Percentiles rank a stretch among this genome's conserved stretches.
Evolutionary conservation across 1,140 invertebrate genomes (phyloP).

Genomic region (Drosophila pallidifrons): DNA sequence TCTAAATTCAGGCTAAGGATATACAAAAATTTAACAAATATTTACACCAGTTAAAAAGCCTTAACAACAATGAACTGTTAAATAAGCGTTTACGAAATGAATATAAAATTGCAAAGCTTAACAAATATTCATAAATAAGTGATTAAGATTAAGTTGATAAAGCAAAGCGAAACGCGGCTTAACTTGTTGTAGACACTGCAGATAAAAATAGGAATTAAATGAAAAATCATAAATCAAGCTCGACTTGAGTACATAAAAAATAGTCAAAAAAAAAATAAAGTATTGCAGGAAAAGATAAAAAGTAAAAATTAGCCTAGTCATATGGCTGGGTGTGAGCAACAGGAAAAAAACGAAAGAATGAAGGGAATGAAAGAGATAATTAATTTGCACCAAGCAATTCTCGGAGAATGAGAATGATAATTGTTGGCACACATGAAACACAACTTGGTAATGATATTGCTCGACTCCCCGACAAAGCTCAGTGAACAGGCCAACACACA

Average conservation of each 20-base stretch:
- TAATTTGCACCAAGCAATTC: slow-evolving; percentile 60
- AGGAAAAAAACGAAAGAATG: slow-evolving; percentile 2
- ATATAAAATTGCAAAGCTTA: not conserved
- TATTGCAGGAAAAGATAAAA: not conserved
- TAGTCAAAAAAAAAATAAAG: not conserved
- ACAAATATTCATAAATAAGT: too few species aligned
- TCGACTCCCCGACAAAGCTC: slow-evolving; percentile 18
- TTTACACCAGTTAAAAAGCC: not conserved
- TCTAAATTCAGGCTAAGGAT: not conserved
- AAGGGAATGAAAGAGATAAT: slow-evolving; percentile 36
- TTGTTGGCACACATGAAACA: slow-evolving; percentile 64
- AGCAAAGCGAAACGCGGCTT: not conserved
- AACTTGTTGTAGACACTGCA: not conserved
- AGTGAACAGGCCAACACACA: slow-evolving; percentile 18
- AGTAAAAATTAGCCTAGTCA: slow-evolving; percentile 8
- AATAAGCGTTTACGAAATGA: not conserved
- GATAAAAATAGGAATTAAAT: not conserved
- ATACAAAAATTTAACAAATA: not conserved
- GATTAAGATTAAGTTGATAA: slow-evolving; percentile 7
- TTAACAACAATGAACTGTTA: not conserved
- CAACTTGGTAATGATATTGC: slow-evolving; percentile 66
- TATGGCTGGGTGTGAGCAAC: not conserved
- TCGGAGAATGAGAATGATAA: slow-evolving; percentile 72
- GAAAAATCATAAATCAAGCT: slow-evolving; percentile 18
- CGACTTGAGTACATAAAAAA: not conserved